Conservation (phyloP, 2,113 vertebrate genomes). For the Indicator indicator region DNA sequence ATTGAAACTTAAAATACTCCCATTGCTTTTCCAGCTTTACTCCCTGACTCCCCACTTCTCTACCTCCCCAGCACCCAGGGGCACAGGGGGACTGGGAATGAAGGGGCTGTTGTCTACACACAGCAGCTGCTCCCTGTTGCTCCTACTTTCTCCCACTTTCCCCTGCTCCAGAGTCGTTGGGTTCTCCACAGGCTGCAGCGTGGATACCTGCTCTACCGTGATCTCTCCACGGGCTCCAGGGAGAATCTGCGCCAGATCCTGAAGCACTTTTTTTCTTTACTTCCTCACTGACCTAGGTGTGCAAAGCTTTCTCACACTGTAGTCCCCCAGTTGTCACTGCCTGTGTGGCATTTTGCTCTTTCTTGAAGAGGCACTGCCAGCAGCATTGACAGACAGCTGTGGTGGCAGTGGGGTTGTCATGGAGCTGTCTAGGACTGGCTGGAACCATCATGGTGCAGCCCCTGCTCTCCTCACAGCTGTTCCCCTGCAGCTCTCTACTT, state of each 20-base stretch:
- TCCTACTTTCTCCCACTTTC: not conserved
- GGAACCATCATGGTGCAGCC: not conserved
- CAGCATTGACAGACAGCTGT: not conserved
- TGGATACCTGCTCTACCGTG: not conserved
- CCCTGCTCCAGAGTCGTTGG: not conserved
- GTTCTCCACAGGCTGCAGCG: not conserved
- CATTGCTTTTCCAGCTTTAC: not conserved
- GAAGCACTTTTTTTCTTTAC: not conserved
- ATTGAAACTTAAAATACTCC: not conserved
- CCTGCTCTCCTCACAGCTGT: not conserved
- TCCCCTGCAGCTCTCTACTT: not conserved
- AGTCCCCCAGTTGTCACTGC: not conserved
- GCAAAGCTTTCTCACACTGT: not conserved
- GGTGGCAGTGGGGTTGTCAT: fast-evolving
- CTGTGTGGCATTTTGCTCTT: not conserved
- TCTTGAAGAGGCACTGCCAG: not conserved
- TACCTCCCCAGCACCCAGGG: not conserved
- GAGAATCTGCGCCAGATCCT: not conserved
- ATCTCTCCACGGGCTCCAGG: not conserved
- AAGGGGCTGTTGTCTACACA: not conserved
- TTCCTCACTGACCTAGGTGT: no score
- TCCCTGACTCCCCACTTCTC: not conserved
- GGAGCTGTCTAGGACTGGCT: not conserved
- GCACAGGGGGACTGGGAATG: not conserved
- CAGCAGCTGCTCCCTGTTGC: not conserved